Percentiles rank a stretch among this genome's conserved stretches.
Evolutionary conservation across 2,888 invertebrate genomes (phyloP).

Genomic region (Plutella xylostella): DNA sequence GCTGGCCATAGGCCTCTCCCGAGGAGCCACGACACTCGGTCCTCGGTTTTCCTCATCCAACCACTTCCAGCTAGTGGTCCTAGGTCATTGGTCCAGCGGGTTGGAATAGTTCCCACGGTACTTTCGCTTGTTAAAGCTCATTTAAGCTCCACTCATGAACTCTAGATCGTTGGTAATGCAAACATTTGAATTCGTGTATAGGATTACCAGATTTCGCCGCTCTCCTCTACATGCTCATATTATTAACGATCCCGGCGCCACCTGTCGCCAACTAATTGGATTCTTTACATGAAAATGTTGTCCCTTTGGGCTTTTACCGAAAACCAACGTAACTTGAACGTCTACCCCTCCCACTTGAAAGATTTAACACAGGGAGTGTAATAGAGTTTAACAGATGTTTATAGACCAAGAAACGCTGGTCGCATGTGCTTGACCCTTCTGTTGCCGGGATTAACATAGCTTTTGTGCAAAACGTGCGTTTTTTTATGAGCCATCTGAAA

Average conservation of each 20-base stretch:
- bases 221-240: too few species aligned
- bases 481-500: not conserved
- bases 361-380: constrained; percentile 13
- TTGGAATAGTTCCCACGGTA: too few species aligned
- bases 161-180: too few species aligned
- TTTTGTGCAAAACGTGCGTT: not conserved
- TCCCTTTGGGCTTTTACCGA: constrained; percentile 29
- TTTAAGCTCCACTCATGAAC: too few species aligned
- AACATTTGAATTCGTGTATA: too few species aligned
- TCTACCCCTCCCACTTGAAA: constrained; percentile 15
- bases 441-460: constrained; percentile 41
- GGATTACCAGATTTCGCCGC: too few species aligned
- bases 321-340: constrained; percentile 29
- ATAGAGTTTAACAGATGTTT: constrained; percentile 18
- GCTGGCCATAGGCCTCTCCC: too few species aligned
- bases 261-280: constrained; percentile 54
- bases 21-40: too few species aligned
- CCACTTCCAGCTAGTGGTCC: too few species aligned
- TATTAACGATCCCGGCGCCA: constrained; percentile 19
- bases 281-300: constrained; percentile 49
- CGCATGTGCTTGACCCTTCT: constrained; percentile 33
- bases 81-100: too few species aligned
- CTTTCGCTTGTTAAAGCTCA: too few species aligned
- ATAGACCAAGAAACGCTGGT: constrained; percentile 28
- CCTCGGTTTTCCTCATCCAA: too few species aligned